phyloP scores from a whole-genome alignment of 2,888 invertebrate species.

The Dasypolia templi region DNA sequence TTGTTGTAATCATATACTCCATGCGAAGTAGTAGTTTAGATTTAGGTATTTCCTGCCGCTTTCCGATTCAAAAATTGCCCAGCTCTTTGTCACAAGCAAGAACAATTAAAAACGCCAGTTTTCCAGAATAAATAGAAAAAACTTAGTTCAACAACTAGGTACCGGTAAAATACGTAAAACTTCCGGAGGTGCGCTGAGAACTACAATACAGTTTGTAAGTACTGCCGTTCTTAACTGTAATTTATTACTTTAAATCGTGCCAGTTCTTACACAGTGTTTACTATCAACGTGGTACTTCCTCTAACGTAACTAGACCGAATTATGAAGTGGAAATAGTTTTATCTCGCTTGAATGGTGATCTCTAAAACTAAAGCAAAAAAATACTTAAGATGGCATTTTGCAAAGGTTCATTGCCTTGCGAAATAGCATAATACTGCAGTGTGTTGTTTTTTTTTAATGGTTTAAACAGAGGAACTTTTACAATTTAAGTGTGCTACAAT shows the following conservation, averaged over 20 bases:
- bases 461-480: no score
- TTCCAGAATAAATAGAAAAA: conserved; percentile 25
- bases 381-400: neutral
- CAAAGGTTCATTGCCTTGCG: neutral
- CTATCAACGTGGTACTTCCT: neutral
- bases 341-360: neutral
- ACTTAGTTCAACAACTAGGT: neutral
- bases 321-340: neutral
- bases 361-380: neutral
- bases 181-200: conserved; percentile 39
- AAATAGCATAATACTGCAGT: neutral
- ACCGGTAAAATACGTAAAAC: conserved; percentile 31
- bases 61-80: neutral
- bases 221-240: conserved; percentile 8
- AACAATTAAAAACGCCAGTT: neutral
- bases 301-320: conserved; percentile 2
- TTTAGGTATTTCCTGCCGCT: neutral
- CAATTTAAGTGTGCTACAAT: no score
- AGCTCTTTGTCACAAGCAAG: neutral
- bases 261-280: conserved; percentile 29
- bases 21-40: neutral
- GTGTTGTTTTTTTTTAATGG: no score
- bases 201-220: conserved; percentile 40
- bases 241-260: conserved; percentile 39
- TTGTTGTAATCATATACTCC: neutral